Evolutionary conservation across 2,113 vertebrate genomes (phyloP), one percentile per base, ranked within the genome.

Genomic region (Brachyistius frenatus): DNA sequence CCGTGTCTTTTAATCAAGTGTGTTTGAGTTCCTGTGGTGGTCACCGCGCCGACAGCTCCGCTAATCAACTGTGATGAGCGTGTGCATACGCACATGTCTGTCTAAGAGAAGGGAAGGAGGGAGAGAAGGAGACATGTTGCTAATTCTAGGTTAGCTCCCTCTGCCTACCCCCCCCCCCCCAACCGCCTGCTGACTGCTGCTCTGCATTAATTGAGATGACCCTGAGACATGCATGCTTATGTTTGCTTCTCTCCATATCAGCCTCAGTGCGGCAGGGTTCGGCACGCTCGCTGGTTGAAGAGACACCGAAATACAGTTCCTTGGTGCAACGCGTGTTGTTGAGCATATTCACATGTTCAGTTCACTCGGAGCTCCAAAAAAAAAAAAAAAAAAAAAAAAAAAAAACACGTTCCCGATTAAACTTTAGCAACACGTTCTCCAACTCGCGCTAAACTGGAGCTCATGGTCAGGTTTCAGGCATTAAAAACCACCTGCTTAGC

Each of bases 41-140:
- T 87, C 75, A 57, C 80, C 50, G 35, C 65, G 14, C 73, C 73
- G 85, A 90, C 86, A 72, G 74, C 50, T 5, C 61, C 41, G 80
- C 77, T 92, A 88, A 91, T 87, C 73, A 79, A 36, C 87, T 69
- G 77, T 54, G 78, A 90, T 80, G 82, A 85, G 69, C 52, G 60
- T 39, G 86, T 78, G 85, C 66, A 67, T 61, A 37, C 80, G 72
- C 3, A 44, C 60, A 55, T 37, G 82, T 76, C 60, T 66, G 67
- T 79, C 78, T 65, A 4, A 76, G 39, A 52, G 15, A 64, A 46
- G 35, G 49, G 36, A 23, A 60, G 32, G 13, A 5, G 37, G n/a
- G 33, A 58, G n/a, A 44, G 16, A 69, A 15, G 58, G 39, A 77
- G 56, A 68, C 70, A 47, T 32, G 78, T 44, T 15, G 70, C 73